Percentiles rank a stretch among this genome's conserved stretches.
These are phyloP conservation scores for Oegoconia quadripuncta DNA, from an alignment of 2,888 invertebrate species.

Conservation along the genomic window DNA sequence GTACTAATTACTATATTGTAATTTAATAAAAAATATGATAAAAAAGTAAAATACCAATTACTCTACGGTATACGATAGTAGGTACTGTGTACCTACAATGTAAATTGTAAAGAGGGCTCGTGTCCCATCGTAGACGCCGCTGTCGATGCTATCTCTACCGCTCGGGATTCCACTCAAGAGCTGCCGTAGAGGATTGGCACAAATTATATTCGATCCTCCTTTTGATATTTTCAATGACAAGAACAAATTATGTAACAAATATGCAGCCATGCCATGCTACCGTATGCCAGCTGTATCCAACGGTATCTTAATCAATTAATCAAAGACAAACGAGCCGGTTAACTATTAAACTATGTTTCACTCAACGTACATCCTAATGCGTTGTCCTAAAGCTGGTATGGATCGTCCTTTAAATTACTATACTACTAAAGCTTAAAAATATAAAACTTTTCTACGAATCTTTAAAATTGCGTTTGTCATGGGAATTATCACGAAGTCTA, in stretches of 20 bases:
- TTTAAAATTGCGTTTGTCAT: too few species aligned
- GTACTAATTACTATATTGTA: too few species aligned
- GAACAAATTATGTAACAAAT: too few species aligned
- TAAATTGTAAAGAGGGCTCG: conserved; percentile 15
- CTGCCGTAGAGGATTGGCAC: conserved; percentile 26
- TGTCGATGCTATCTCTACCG: conserved; percentile 60
- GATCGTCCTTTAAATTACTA: too few species aligned
- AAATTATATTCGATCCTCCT: neutral
- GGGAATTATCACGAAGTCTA: too few species aligned
- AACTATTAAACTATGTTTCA: too few species aligned
- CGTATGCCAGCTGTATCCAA: neutral
- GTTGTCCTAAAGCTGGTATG: too few species aligned
- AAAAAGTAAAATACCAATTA: conserved; percentile 41
- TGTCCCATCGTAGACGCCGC: conserved; percentile 26
- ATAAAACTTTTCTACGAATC: too few species aligned
- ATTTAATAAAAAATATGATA: too few species aligned
- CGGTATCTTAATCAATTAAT: neutral
- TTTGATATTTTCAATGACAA: neutral
- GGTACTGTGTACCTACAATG: conserved; percentile 15
- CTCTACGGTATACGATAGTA: conserved; percentile 34
- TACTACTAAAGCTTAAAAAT: too few species aligned
- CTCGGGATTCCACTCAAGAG: conserved; percentile 50
- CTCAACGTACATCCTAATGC: too few species aligned
- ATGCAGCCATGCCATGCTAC: neutral
- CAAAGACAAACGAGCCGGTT: too few species aligned